Evolutionary conservation across 1,140 invertebrate genomes (phyloP), one percentile per base, ranked within the genome.

Genomic region (Harlomillsia oculata): DNA sequence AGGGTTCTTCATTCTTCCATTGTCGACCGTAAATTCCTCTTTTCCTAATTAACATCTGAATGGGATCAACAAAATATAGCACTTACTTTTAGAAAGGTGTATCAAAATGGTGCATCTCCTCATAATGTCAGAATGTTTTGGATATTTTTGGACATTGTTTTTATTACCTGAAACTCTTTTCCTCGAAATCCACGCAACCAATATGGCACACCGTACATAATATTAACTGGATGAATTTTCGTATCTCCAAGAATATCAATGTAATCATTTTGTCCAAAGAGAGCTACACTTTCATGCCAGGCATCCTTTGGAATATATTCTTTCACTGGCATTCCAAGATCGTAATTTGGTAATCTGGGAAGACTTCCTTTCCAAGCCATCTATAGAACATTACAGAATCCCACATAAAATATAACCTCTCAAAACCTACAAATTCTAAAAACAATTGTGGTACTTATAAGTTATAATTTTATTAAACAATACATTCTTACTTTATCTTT

Each of bases 201-300:
- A 0, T 72, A 68, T 1, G 91, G 92, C 11, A 93, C 78, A 61
- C 82, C 80, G 62, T 93, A 90, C 2, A 91, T 67, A n/a, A 89
- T 79, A 67, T 78, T 82, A 0, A 82, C 81, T 1, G 90, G 90
- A 72, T 90, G 82, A 25, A 96, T 59, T 9, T 78, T 77, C 44
- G 84, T 83, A 69, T 83, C 80, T 2, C 91, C 91, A 26, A 96
- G 74, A 48, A 96, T 94, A 72, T 96, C 91, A 51, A 97, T 95
- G 67, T 95, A 96, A 74, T 97, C 92, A 76, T 97, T 97, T 70
- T 96, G 91, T 1, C 92, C 92, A 76, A 89, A 93, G 0, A 91
- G 67, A 9, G 89, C 89, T 69, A 78, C 78, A 63, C 81, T 82
- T 63, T 82, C 74, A 9, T 69, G 67, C 91, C 91, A 97, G 1